Evolutionary conservation across 1,140 invertebrate species (phyloP).

Genomic region (Bilobella aurantiaca): DNA sequence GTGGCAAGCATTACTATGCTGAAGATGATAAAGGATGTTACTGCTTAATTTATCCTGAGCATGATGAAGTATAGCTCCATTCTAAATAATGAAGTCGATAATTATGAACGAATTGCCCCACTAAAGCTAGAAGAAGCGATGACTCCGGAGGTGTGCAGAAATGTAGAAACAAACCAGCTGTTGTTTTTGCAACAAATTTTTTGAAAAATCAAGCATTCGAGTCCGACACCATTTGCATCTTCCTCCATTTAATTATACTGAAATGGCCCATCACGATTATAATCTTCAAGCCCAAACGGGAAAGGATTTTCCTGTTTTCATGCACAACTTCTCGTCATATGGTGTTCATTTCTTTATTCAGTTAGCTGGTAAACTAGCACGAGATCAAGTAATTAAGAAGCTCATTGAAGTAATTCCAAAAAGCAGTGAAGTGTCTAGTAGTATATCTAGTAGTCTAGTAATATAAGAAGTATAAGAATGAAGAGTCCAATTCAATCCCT

Average conservation of each 20-base stretch:
- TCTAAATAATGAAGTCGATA: not conserved
- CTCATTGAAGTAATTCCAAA: too few species aligned
- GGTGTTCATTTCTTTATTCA: conserved; percentile 10
- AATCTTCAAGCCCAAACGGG: not conserved
- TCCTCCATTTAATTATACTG: conserved; percentile 9
- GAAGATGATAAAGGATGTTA: not conserved
- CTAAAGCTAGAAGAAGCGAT: not conserved
- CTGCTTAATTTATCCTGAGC: not conserved
- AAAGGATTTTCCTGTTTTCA: not conserved
- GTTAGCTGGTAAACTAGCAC: not conserved
- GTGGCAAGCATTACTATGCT: not conserved
- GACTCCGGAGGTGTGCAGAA: not conserved
- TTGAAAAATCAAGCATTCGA: not conserved
- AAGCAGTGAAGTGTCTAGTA: too few species aligned
- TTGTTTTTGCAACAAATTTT: not conserved
- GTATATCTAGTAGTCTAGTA: too few species aligned
- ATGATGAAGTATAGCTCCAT: not conserved
- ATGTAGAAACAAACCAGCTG: not conserved
- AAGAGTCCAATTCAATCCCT: too few species aligned
- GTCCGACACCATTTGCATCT: conserved; percentile 10
- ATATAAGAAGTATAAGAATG: too few species aligned
- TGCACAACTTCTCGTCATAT: conserved; percentile 6
- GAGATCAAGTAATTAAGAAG: not conserved
- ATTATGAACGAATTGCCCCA: not conserved
- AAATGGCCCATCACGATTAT: not conserved